These are phyloP conservation scores for Pholis gunnellus DNA, from an alignment of 2,113 vertebrate genomes.

Conservation along the genomic window DNA sequence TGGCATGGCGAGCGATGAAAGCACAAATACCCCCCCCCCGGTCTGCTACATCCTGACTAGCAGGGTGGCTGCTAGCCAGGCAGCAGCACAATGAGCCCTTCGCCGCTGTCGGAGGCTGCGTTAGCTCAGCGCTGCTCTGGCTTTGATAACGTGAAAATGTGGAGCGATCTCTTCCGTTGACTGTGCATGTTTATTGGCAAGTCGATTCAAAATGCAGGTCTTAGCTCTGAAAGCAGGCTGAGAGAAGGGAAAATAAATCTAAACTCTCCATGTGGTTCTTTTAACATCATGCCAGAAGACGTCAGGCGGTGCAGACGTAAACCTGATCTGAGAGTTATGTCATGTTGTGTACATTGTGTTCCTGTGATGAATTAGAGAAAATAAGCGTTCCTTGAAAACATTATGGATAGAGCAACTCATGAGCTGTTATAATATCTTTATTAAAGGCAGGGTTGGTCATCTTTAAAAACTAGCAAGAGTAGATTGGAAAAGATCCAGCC, in stretches of 20 bases:
- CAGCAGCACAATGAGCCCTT: slow-evolving; percentile 29
- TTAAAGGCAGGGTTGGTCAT: not conserved
- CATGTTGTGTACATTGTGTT: not conserved
- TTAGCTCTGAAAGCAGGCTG: not conserved
- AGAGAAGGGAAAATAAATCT: not conserved
- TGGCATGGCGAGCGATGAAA: slow-evolving; percentile 62
- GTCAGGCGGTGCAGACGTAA: not conserved
- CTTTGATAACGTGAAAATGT: slow-evolving; percentile 28
- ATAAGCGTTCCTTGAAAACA: too few relatives aligned
- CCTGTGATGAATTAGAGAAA: not conserved
- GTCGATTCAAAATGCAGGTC: slow-evolving; percentile 12
- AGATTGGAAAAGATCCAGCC: too few relatives aligned
- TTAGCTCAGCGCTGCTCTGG: slow-evolving; percentile 11
- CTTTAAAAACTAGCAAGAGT: too few relatives aligned
- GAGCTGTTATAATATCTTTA: not conserved
- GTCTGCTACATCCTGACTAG: slow-evolving; percentile 36
- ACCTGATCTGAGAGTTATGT: not conserved
- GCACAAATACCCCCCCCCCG: slow-evolving; percentile 37
- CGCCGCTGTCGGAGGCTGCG: slow-evolving; percentile 6
- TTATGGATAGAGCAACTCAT: too few relatives aligned
- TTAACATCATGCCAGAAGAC: not conserved
- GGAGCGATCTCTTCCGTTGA: not conserved
- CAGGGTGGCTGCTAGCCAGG: slow-evolving; percentile 45
- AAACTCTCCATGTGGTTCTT: not conserved
- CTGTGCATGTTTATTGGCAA: not conserved